Evolutionary conservation across 2,888 invertebrate species (phyloP).

Genomic region (Steinernema hermaphroditum): DNA sequence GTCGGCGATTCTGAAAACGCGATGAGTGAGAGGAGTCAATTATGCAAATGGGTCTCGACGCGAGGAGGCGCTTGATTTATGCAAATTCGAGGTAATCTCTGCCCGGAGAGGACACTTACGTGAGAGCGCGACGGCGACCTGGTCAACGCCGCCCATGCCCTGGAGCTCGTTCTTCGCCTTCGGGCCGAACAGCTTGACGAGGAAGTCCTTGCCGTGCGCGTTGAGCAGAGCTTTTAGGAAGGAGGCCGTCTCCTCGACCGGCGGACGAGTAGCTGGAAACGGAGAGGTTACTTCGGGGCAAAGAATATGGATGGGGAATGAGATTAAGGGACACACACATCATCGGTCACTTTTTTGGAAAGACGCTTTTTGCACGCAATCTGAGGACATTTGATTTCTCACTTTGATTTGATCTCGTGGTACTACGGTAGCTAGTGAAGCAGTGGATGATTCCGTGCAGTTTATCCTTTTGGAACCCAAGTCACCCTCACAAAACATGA

Average conservation of each 20-base stretch:
- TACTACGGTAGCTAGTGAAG: too few species aligned
- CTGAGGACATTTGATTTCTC: too few species aligned
- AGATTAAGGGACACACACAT: background rate
- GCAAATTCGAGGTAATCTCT: constrained; percentile 1
- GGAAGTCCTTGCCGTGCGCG: constrained; percentile 92
- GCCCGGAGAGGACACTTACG: too few species aligned
- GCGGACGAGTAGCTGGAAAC: constrained; percentile 84
- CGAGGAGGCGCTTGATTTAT: constrained; percentile 5
- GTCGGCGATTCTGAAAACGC: constrained; percentile 60
- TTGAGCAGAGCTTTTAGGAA: constrained; percentile 89
- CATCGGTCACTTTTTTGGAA: too few species aligned
- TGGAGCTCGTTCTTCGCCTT: constrained; percentile 88
- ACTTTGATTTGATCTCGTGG: too few species aligned
- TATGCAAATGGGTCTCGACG: background rate
- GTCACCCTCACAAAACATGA: too few species aligned
- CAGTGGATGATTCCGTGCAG: too few species aligned
- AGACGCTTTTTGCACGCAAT: too few species aligned
- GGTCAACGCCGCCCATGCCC: constrained; percentile 89
- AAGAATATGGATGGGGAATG: background rate
- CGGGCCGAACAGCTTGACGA: constrained; percentile 91
- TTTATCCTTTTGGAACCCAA: too few species aligned
- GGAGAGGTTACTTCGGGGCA: background rate
- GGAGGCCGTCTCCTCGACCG: constrained; percentile 92
- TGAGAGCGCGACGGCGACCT: constrained; percentile 90
- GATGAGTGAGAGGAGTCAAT: background rate